phyloP scores from a whole-genome alignment of 2,888 invertebrate genomes.

The Lottia gigantea region DNA sequence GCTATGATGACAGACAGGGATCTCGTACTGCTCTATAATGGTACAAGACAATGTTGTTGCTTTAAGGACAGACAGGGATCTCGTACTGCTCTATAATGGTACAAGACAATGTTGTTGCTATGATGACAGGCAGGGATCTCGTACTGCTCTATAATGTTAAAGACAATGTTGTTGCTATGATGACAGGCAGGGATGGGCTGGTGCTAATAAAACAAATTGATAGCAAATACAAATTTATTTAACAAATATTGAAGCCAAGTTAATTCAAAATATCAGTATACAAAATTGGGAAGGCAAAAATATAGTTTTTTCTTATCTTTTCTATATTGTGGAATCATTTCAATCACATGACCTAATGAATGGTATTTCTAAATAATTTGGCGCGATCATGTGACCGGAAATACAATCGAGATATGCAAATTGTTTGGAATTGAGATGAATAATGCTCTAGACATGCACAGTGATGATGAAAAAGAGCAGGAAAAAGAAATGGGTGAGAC shows the following conservation, averaged over 20 bases:
- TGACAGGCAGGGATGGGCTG: no score
- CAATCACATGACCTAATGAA: neutral
- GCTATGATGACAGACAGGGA: no score
- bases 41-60: no score
- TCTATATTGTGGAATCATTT: neutral
- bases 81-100: no score
- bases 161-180: no score
- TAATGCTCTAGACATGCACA: slow-evolving; percentile 1
- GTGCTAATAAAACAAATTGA: neutral
- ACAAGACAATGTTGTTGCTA: no score
- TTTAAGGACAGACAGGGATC: no score
- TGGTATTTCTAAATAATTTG: neutral
- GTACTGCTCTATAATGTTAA: no score
- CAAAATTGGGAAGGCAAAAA: slow-evolving; percentile 27
- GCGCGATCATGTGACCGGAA: slow-evolving; percentile 6
- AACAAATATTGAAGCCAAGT: slow-evolving; percentile 25
- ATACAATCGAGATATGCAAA: slow-evolving; percentile 4
- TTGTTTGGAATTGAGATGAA: neutral
- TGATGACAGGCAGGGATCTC: no score
- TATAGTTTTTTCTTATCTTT: neutral
- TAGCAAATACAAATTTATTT: slow-evolving; percentile 21
- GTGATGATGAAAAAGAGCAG: neutral
- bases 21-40: no score
- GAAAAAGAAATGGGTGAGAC: neutral
- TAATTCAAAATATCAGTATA: slow-evolving; percentile 14